Conservation (phyloP, 2,113 vertebrate species). For the Aspiorhynchus laticeps region DNA sequence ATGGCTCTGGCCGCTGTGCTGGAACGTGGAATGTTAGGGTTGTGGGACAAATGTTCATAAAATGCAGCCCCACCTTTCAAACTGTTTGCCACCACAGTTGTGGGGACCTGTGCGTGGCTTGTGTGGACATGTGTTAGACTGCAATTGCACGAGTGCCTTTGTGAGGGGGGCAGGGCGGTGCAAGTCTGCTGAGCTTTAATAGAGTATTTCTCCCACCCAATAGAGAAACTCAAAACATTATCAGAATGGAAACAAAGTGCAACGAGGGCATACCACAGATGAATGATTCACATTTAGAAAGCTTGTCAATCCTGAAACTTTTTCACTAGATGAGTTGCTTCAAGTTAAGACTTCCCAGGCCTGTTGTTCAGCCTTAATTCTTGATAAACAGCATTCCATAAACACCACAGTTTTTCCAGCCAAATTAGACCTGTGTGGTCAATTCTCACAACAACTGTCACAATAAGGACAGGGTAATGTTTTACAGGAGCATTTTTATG, state of each 20-base stretch:
- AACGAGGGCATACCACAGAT: not conserved
- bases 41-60: constrained; percentile 57
- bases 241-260: constrained; percentile 20
- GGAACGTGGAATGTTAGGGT: constrained; percentile 60
- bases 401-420: not conserved
- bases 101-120: constrained; percentile 57
- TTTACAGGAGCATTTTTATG: not conserved
- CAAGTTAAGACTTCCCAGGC: constrained; percentile 6
- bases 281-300: not conserved
- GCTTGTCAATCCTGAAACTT: not conserved
- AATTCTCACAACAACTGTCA: not conserved
- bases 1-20: constrained; percentile 23
- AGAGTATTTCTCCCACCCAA: constrained; percentile 34
- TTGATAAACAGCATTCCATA: not conserved
- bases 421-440: too few relatives aligned
- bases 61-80: constrained; percentile 53
- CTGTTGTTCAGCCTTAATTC: not conserved
- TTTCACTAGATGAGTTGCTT: not conserved
- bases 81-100: constrained; percentile 41
- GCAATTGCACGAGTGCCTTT: constrained; percentile 46
- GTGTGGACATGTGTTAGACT: constrained; percentile 66
- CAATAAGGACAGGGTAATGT: not conserved
- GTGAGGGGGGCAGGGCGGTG: constrained; percentile 36
- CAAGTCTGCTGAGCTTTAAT: constrained; percentile 36
- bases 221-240: constrained; percentile 27